A percentile compares a stretch with the other conserved stretches of the same genome.
These are phyloP conservation scores for Pampusana beccarii DNA, from an alignment of 2,113 vertebrate species.

Conservation along the genomic window DNA sequence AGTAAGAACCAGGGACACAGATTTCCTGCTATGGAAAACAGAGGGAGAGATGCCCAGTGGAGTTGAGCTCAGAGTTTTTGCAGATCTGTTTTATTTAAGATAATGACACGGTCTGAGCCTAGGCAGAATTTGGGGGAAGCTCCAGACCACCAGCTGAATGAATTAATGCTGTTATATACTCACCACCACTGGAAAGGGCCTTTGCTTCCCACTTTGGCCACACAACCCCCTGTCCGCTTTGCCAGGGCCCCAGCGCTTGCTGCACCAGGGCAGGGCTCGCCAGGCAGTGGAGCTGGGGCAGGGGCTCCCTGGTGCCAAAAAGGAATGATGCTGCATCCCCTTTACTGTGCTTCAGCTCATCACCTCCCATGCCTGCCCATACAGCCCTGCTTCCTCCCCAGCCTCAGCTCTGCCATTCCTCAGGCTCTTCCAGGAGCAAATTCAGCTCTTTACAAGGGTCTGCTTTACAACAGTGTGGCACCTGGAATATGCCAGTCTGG, in stretches of 20 bases:
- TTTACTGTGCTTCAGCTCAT: not conserved
- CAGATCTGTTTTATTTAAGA: not conserved
- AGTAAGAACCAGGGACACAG: not conserved
- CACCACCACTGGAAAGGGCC: not conserved
- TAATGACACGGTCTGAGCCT: not conserved
- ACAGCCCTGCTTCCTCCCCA: not conserved
- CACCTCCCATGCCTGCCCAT: not conserved
- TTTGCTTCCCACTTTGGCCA: not conserved
- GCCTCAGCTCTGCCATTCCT: not conserved
- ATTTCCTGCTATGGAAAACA: not conserved
- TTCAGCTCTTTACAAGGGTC: not conserved
- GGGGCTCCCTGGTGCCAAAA: not conserved
- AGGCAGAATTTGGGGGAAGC: not conserved
- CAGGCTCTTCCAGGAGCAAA: not conserved
- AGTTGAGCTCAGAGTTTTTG: not conserved
- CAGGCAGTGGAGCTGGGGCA: not conserved
- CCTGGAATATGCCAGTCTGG: not conserved
- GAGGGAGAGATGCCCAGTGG: not conserved
- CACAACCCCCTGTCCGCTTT: not conserved
- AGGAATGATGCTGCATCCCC: accelerated
- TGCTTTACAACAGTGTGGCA: too few species aligned
- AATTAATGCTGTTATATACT: not conserved
- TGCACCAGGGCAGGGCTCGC: not conserved
- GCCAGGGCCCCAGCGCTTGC: accelerated
- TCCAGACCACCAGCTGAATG: not conserved